Evolutionary conservation across 2,888 invertebrate genomes (phyloP).

Genomic region (Agrotis exclamationis): DNA sequence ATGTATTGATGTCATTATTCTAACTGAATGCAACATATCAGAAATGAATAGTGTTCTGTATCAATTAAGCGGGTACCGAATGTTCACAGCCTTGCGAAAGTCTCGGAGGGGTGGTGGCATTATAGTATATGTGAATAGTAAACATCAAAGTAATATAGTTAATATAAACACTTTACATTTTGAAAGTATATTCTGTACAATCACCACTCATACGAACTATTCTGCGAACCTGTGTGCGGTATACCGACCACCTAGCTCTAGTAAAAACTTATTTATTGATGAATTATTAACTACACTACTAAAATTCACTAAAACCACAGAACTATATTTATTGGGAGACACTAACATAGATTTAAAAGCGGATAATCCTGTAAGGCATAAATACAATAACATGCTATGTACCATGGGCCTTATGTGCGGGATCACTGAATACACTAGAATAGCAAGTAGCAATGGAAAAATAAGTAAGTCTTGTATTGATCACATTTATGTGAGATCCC

Average conservation of each 20-base stretch:
- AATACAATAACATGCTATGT: not conserved
- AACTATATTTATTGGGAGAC: not conserved
- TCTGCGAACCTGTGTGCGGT: not conserved
- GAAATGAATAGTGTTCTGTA: not conserved
- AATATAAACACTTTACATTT: not conserved
- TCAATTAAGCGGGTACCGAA: not conserved
- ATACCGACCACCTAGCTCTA: not conserved
- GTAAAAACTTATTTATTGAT: not conserved
- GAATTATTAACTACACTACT: not conserved
- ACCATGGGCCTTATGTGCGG: not conserved
- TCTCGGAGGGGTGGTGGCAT: not conserved
- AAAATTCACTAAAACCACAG: not conserved
- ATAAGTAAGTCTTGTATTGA: not conserved
- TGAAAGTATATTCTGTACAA: not conserved
- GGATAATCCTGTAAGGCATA: not conserved
- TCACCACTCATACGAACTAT: not conserved
- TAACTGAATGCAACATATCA: not conserved
- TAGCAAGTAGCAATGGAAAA: not conserved
- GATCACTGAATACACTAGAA: not conserved
- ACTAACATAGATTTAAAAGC: not conserved
- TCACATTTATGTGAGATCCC: not conserved
- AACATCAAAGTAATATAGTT: not conserved
- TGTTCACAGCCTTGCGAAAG: slow-evolving; percentile 1
- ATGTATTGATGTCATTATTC: not conserved
- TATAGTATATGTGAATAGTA: too few species aligned